These are phyloP conservation scores for Nemurella pictetii DNA, from an alignment of 2,888 invertebrate genomes.

Conservation along the genomic window DNA sequence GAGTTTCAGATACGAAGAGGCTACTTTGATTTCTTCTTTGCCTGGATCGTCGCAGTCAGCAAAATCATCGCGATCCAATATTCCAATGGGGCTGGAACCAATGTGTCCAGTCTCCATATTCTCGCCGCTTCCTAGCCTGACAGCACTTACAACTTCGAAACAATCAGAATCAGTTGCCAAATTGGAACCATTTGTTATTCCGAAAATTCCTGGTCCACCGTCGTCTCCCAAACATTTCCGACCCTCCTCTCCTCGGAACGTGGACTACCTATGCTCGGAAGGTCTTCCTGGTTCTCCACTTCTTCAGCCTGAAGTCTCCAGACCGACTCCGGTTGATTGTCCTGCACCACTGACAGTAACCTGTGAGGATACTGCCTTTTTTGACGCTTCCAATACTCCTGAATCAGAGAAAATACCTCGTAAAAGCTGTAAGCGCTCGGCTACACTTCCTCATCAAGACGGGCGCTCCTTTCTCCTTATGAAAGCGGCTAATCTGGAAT, in stretches of 20 bases:
- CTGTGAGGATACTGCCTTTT: constrained; percentile 18
- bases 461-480: neutral
- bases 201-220: constrained; percentile 40
- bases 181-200: constrained; percentile 35
- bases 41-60: constrained; percentile 1
- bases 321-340: neutral
- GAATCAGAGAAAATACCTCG: constrained; percentile 6
- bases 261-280: constrained; percentile 10
- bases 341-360: constrained; percentile 11
- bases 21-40: neutral
- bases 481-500: neutral
- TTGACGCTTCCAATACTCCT: constrained; percentile 1
- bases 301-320: neutral
- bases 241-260: constrained; percentile 24
- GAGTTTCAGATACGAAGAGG: constrained; percentile 10
- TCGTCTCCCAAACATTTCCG: constrained; percentile 37
- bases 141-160: constrained; percentile 33
- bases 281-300: constrained; percentile 23
- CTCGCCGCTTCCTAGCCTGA: constrained; percentile 32
- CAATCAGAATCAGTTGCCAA: constrained; percentile 24
- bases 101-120: neutral
- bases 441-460: constrained; percentile 1
- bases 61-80: constrained; percentile 13
- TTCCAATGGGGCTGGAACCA: neutral
- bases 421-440: neutral